Evolutionary conservation across 2,888 invertebrate genomes (phyloP), one percentile per base, ranked within the genome.

Genomic region (Liopterus haemorrhoidalis): DNA sequence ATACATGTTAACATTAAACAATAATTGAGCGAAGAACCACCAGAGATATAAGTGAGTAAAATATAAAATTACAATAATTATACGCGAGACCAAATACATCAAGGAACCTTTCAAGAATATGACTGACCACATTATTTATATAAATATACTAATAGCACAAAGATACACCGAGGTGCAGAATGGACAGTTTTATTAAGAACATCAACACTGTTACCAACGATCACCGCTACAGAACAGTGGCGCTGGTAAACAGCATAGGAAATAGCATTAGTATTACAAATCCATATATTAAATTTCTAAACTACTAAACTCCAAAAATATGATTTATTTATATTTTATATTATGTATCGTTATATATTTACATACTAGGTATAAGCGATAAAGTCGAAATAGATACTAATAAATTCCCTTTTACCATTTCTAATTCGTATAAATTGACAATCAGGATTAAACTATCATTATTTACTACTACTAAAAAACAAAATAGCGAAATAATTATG

Each of bases 301-400:
- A 32, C 45, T 45, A 45, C 45, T 39, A 45, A 45, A 45, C 45
- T 45, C 45, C 45, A 45, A 45, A 45, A 45, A 45, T 45, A 45
- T 45, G 38, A 38, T 39, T 45, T 38, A 44, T 45, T 45, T 45
- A 39, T 45, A 45, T 45, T 39, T 45, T 32, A 25, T 39, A 39
- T 45, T 39, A 45, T 39, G 38, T 45, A 45, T 39, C 31, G 37
- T 39, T 45, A 42, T n/a, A n/a, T n/a, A n/a, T n/a, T n/a, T n/a
- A n/a, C n/a, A n/a, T n/a, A n/a, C n/a, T n/a, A n/a, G n/a, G n/a
- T n/a, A n/a, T n/a, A n/a, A n/a, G n/a, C n/a, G n/a, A n/a, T n/a
- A n/a, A n/a, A n/a, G n/a, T n/a, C n/a, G n/a, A n/a, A n/a, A n/a
- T n/a, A n/a, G n/a, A n/a, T n/a, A n/a, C n/a, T n/a, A n/a, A n/a